Evolutionary conservation across 2,113 vertebrate genomes (phyloP).

Genomic region (Apus apus): DNA sequence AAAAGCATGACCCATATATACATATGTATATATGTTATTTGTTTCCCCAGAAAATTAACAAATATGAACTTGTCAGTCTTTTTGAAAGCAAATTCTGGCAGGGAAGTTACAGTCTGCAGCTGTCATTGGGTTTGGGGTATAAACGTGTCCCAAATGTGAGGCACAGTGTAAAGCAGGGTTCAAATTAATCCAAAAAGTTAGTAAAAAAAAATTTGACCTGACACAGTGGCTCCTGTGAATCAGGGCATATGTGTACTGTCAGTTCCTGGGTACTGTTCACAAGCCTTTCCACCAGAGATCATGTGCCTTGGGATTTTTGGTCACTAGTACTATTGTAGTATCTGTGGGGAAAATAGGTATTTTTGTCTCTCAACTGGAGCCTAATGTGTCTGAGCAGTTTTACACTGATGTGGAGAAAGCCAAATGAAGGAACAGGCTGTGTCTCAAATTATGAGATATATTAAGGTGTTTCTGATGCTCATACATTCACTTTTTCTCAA

Average conservation of each 20-base stretch:
- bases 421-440: neutral
- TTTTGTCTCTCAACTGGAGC: neutral
- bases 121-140: constrained; percentile 12
- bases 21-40: neutral
- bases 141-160: constrained; percentile 1
- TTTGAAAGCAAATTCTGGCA: constrained; percentile 47
- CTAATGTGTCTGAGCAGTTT: neutral
- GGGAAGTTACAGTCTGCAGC: constrained; percentile 21
- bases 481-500: neutral
- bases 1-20: constrained; percentile 58
- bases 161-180: neutral
- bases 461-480: neutral
- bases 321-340: rapidly evolving
- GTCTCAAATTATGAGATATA: neutral
- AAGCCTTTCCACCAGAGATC: neutral
- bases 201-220: neutral
- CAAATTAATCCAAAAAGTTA: neutral
- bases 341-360: neutral
- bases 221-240: neutral
- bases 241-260: neutral
- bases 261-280: neutral
- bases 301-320: neutral
- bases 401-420: neutral
- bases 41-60: constrained; percentile 34
- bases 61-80: constrained; percentile 67